Base-by-base conservation (phyloP, 2,113 vertebrate genomes). In the Bucco capensis region DNA sequence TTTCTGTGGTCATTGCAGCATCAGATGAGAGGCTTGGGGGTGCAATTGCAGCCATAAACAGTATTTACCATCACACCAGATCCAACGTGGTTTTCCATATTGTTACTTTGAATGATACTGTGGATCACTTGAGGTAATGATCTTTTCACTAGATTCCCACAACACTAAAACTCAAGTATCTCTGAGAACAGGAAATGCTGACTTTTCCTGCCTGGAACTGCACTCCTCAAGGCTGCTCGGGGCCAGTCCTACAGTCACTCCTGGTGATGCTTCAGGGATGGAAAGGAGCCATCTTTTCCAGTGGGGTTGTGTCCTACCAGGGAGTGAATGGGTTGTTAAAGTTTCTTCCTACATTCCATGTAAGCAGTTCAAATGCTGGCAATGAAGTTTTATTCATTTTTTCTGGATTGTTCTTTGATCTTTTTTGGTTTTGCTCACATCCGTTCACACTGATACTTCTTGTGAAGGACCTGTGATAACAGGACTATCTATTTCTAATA, bases 1-100 rank as follows among this genome's bases (percentile, higher is more conserved):
- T 99, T 83, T 97, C 99, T 14, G 98, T 99, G 91, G 96, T 99
- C 92, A 98, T 99, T 90, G 98, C 98, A 21, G 98, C 99, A 25
- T 97, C 98, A 2, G 98, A 98, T 92, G 98, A 99, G 40, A 98
- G 99, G 93, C 98, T 99, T 0, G 99, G 99, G 12, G 99, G 98
- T 50, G 97, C 98, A 24, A 97, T 99, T 51, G 98, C 99, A 85
- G 98, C 98, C 61, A 98, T 99, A 92, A 98, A 99, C 96, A 99
- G 99, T 70, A 97, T 99, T 94, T 97, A 98, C 89, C 97, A 76
- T 47, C 98, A 99, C 95, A 99, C 98, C 54, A 98, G 93, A 92
- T 97, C 98, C 93, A 98, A 97, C 2, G 98, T 99, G 62, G 96
- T 98, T 38, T 99, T 99, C 97, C 97, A 98, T 83, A 97, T 99